phyloP scores from a whole-genome alignment of 2,113 vertebrate genomes.

The Epinephelus lanceolatus region DNA sequence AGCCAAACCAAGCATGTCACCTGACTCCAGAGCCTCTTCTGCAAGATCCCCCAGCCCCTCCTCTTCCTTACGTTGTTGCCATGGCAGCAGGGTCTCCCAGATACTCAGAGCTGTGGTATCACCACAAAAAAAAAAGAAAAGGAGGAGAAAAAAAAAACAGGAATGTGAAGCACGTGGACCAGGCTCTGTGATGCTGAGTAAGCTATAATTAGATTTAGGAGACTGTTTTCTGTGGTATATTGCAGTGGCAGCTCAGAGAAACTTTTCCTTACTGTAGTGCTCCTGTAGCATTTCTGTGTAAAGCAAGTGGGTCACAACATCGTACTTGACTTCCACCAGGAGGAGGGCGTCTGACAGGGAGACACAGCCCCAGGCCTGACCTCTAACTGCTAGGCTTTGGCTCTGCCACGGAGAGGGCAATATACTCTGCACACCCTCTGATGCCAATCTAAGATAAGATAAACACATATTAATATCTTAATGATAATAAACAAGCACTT shows the following conservation, averaged over 20 bases:
- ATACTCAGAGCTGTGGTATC: conserved; percentile 60
- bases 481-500: neutral
- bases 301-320: conserved; percentile 75
- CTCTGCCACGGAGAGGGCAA: conserved; percentile 42
- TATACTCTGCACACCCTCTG: conserved; percentile 75
- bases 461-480: neutral
- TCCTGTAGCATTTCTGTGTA: conserved; percentile 84
- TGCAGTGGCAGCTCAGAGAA: neutral
- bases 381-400: conserved; percentile 12
- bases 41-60: conserved; percentile 69
- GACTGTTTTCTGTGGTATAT: neutral
- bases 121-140: neutral
- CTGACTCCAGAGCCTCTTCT: conserved; percentile 73
- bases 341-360: conserved; percentile 73
- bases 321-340: conserved; percentile 82
- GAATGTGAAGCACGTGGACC: neutral
- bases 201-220: neutral
- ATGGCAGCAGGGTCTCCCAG: conserved; percentile 76
- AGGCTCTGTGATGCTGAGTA: neutral
- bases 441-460: conserved; percentile 55
- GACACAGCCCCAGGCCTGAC: conserved; percentile 64
- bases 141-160: neutral
- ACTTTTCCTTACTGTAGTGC: conserved; percentile 66
- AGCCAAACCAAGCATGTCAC: conserved; percentile 75
- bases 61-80: conserved; percentile 71